Percentiles rank a stretch among this genome's conserved stretches.
These are phyloP conservation scores for Rotaria macrura DNA, from an alignment of 2,888 invertebrate species.

Conservation along the genomic window DNA sequence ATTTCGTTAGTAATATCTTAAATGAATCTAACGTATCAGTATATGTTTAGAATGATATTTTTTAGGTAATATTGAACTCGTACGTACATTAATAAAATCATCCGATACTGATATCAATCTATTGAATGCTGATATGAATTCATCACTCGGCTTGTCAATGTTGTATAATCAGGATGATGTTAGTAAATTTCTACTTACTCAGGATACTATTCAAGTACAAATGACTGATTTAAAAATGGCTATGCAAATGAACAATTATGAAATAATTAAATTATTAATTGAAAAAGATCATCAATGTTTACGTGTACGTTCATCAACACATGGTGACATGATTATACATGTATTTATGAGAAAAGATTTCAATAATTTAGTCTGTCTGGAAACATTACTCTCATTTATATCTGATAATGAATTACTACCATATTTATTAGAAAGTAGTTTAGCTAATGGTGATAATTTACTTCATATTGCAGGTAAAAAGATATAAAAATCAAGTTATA, in stretches of 20 bases:
- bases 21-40: too few relatives aligned
- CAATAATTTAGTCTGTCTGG: constrained; percentile 10
- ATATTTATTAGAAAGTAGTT: constrained; percentile 4
- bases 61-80: background rate
- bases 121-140: background rate
- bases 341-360: constrained; percentile 3
- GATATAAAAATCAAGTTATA: background rate
- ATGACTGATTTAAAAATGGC: background rate
- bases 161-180: background rate
- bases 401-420: constrained; percentile 10
- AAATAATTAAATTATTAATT: constrained; percentile 3
- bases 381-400: constrained; percentile 15
- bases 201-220: background rate
- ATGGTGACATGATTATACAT: constrained; percentile 20
- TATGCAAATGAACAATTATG: background rate
- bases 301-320: background rate
- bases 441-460: background rate
- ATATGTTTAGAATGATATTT: too few relatives aligned
- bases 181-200: background rate
- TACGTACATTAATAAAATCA: background rate
- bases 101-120: background rate
- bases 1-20: too few relatives aligned
- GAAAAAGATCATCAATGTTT: constrained; percentile 8
- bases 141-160: background rate
- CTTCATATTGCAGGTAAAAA: constrained; percentile 13